Evolutionary conservation across 1,140 invertebrate genomes (phyloP).

Genomic region (Eupeodes corollae): DNA sequence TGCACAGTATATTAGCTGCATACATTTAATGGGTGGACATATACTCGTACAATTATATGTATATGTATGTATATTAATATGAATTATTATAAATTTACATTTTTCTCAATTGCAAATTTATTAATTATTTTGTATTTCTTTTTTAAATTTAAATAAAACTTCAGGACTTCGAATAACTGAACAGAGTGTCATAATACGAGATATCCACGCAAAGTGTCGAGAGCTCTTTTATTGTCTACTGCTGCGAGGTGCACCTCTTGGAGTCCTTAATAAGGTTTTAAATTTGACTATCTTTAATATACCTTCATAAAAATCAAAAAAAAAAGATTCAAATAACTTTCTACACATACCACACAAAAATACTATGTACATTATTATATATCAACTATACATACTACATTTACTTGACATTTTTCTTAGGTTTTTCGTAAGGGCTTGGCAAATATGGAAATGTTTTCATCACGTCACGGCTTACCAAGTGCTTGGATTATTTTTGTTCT

Average conservation of each 20-base stretch:
- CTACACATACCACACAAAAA: too few relatives aligned
- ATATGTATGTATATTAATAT: too few relatives aligned
- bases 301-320: background rate
- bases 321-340: too few relatives aligned
- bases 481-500: slow-evolving; percentile 56
- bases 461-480: slow-evolving; percentile 40
- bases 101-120: too few relatives aligned
- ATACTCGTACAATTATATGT: too few relatives aligned
- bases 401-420: slow-evolving; percentile 24
- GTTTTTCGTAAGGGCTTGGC: slow-evolving; percentile 46
- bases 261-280: slow-evolving; percentile 57
- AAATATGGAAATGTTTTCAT: slow-evolving; percentile 41
- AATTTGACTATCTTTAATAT: too few relatives aligned
- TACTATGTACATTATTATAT: too few relatives aligned
- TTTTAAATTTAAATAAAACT: slow-evolving; percentile 17
- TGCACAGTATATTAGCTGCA: too few relatives aligned
- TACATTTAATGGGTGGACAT: too few relatives aligned
- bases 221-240: slow-evolving; percentile 58
- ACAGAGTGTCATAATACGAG: slow-evolving; percentile 51
- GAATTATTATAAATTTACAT: too few relatives aligned
- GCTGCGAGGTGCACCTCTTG: slow-evolving; percentile 55
- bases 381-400: background rate
- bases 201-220: slow-evolving; percentile 68
- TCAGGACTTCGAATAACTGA: slow-evolving; percentile 44
- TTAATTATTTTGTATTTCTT: too few relatives aligned